Conservation (phyloP, 2,888 invertebrate genomes). For the Poecilobothrus nobilitatus region DNA sequence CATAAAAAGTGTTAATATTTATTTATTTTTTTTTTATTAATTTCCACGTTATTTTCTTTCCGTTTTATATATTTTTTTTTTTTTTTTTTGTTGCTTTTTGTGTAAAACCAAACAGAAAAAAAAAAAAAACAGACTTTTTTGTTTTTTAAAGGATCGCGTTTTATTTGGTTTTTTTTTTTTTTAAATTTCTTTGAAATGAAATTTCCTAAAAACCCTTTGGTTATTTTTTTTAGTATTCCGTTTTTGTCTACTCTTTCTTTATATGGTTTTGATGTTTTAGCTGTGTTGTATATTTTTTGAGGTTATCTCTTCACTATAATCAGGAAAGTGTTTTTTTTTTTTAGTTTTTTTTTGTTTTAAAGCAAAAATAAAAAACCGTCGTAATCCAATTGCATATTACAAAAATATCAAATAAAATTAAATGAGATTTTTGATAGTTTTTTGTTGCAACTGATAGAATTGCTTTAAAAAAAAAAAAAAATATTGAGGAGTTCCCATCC, state of each 20-base stretch:
- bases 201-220: slow-evolving; percentile 3
- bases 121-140: too few species aligned
- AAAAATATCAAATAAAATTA: not conserved
- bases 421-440: not conserved
- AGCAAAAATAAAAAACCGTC: not conserved
- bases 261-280: not conserved
- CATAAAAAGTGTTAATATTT: too few species aligned
- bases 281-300: not conserved
- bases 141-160: too few species aligned
- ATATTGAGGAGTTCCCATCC: not conserved
- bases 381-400: not conserved
- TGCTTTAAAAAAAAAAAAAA: not conserved
- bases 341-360: too few species aligned
- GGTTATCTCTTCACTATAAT: not conserved
- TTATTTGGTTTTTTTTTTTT: too few species aligned
- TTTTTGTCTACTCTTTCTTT: not conserved
- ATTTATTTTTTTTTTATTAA: too few species aligned
- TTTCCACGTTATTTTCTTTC: too few species aligned
- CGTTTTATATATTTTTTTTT: too few species aligned
- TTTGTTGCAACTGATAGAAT: not conserved
- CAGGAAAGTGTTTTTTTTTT: not conserved
- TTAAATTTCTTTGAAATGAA: too few species aligned
- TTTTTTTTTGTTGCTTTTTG: too few species aligned
- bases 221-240: not conserved
- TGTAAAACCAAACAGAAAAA: too few species aligned